These are phyloP conservation scores for Mus spretus DNA, from an alignment of 2,797 vertebrate species.

Conservation along the genomic window DNA sequence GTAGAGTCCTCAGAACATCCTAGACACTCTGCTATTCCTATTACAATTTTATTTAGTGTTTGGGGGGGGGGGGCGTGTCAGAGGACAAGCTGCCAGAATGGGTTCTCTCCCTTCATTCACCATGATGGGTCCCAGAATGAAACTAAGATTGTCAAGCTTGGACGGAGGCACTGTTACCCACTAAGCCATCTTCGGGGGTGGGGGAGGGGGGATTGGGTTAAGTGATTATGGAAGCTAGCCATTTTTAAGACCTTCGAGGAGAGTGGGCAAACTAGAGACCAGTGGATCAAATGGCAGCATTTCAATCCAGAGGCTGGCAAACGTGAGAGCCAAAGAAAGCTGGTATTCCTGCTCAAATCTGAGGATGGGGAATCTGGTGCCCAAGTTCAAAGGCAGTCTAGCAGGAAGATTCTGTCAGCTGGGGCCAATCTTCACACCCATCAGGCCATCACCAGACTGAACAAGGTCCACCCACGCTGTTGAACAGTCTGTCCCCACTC, in stretches of 20 bases:
- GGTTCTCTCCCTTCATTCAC: neutral
- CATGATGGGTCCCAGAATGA: accelerated
- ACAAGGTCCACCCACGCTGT: neutral
- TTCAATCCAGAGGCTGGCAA: neutral
- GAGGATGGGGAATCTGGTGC: neutral
- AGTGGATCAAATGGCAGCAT: neutral
- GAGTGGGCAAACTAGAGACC: neutral
- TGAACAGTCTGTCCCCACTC: neutral
- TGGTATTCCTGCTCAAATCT: neutral
- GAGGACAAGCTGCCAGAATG: neutral
- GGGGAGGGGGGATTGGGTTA: neutral
- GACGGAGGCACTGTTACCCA: neutral
- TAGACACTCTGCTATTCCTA: neutral
- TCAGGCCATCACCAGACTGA: neutral
- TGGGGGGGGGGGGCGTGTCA: neutral
- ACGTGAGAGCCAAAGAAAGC: neutral
- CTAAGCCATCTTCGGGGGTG: neutral
- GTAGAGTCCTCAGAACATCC: neutral
- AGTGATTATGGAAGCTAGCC: neutral
- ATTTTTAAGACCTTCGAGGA: neutral
- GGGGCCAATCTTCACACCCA: neutral
- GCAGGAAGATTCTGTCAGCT: neutral
- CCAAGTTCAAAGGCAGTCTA: neutral
- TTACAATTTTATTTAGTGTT: neutral
- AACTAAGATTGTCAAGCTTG: neutral